phyloP scores from a whole-genome alignment of 2,797 vertebrate species.

The Cuculus canorus region DNA sequence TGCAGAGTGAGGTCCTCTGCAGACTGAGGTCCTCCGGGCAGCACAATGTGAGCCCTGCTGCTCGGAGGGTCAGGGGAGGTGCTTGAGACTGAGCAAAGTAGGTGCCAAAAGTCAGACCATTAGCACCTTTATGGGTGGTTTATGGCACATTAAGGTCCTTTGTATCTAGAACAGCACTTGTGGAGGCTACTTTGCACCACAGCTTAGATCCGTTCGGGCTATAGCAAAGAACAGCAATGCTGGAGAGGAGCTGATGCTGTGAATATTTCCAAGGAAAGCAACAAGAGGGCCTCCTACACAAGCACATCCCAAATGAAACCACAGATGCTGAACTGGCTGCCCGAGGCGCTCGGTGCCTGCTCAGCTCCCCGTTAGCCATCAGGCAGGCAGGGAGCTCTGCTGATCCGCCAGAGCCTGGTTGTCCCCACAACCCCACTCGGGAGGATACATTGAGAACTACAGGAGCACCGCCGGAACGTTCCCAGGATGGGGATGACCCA shows the following conservation, averaged over 20 bases:
- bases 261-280: not conserved
- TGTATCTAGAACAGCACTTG: rapidly evolving
- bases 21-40: too few relatives aligned
- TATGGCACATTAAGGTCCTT: not conserved
- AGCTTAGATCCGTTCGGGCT: not conserved
- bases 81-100: not conserved
- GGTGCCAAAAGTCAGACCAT: not conserved
- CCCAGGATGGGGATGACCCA: not conserved
- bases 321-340: not conserved
- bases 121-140: not conserved
- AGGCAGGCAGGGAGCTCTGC: too few relatives aligned
- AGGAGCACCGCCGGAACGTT: rapidly evolving
- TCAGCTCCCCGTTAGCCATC: not conserved
- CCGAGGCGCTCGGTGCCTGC: not conserved
- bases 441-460: not conserved
- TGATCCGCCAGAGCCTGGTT: not conserved
- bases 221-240: not conserved
- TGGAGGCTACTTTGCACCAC: not conserved
- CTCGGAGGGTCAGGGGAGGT: not conserved
- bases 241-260: not conserved
- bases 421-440: not conserved
- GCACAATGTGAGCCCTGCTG: rapidly evolving
- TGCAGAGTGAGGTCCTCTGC: not conserved
- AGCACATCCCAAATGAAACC: not conserved
- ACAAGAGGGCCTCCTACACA: not conserved